Conservation (phyloP, 2,113 vertebrate species). For the Ageneiosus marmoratus region DNA sequence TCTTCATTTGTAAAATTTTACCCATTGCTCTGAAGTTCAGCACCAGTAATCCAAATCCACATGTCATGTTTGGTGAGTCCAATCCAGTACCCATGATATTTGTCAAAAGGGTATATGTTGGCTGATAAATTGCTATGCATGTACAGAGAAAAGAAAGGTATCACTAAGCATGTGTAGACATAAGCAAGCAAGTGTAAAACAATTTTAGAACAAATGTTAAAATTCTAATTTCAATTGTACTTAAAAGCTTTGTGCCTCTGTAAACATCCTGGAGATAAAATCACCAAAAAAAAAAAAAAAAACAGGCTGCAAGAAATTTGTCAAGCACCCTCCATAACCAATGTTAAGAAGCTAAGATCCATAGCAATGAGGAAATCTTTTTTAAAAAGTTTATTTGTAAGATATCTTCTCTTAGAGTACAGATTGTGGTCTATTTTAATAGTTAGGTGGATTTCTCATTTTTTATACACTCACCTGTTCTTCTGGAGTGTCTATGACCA, state of each 20-base stretch:
- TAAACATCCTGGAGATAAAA: neutral
- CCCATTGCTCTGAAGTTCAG: neutral
- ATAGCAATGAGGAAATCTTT: neutral
- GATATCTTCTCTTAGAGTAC: neutral
- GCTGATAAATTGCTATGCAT: conserved; percentile 45
- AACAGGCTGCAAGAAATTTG: neutral
- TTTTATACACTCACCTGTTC: conserved; percentile 39
- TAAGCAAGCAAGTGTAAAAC: neutral
- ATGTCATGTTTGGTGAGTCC: neutral
- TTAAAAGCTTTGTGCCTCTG: neutral
- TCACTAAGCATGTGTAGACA: neutral
- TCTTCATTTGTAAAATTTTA: conserved; percentile 17
- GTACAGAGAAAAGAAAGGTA: neutral
- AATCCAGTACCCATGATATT: conserved; percentile 51
- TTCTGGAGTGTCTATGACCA: conserved; percentile 31
- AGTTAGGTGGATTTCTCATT: neutral
- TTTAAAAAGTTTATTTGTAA: neutral
- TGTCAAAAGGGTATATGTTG: neutral
- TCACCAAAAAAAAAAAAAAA: too few relatives aligned
- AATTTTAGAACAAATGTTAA: neutral
- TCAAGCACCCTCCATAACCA: neutral
- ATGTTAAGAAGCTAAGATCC: neutral
- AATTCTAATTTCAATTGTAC: neutral
- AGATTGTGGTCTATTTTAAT: neutral
- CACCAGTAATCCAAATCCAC: conserved; percentile 42